These are phyloP conservation scores for Metellina segmentata DNA, from an alignment of 2,888 invertebrate species.

Conservation along the genomic window DNA sequence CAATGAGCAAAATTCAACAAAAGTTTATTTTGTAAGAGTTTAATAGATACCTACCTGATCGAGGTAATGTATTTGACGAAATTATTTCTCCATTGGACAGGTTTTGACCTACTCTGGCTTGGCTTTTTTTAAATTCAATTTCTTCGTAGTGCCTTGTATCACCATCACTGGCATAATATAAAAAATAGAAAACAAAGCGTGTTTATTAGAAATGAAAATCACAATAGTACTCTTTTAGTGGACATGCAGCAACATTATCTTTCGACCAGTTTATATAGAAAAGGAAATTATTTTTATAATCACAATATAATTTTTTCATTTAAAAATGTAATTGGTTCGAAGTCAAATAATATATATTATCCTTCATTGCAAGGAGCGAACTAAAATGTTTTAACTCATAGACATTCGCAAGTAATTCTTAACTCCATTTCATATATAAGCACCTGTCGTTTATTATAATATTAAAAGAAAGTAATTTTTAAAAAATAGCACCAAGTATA, in stretches of 20 bases:
- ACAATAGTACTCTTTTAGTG: neutral
- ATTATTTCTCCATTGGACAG: conserved; percentile 74
- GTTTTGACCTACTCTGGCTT: conserved; percentile 49
- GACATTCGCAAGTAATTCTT: no score
- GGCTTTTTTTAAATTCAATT: conserved; percentile 76
- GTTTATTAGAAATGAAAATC: neutral
- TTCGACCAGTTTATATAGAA: no score
- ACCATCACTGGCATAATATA: conserved; percentile 34
- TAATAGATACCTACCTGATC: conserved; percentile 51
- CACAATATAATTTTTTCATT: no score
- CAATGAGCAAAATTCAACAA: neutral
- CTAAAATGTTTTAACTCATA: no score
- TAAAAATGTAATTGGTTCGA: no score
- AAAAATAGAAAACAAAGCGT: neutral
- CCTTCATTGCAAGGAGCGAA: no score
- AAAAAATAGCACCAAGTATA: no score
- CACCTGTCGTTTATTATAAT: no score
- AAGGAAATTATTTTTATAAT: no score
- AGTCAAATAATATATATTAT: no score
- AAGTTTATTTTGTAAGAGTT: neutral
- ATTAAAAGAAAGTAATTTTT: no score
- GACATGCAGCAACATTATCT: neutral
- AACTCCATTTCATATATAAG: no score
- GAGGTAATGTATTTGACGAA: conserved; percentile 65
- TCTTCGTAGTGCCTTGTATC: conserved; percentile 77